These are phyloP conservation scores for Parapristionchus giblindavisi DNA, from an alignment of 2,888 invertebrate genomes.

Conservation along the genomic window DNA sequence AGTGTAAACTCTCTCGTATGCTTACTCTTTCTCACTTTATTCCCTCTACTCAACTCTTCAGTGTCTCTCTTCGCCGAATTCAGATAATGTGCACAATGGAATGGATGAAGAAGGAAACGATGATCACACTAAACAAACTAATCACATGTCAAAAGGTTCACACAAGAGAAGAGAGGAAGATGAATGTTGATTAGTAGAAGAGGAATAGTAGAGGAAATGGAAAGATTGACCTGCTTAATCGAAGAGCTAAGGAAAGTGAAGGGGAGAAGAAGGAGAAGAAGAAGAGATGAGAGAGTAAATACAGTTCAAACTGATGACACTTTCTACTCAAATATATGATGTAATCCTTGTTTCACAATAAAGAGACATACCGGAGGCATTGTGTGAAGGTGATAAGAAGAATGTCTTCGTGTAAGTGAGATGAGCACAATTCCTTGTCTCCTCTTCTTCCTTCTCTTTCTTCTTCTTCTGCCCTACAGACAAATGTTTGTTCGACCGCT, in stretches of 20 bases:
- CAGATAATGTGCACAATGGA: constrained; percentile 21
- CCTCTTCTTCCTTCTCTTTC: constrained; percentile 15
- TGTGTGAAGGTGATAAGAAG: not conserved
- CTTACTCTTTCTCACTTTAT: constrained; percentile 24
- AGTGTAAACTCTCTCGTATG: constrained; percentile 16
- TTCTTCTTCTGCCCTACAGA: constrained; percentile 25
- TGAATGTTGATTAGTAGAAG: too few species aligned
- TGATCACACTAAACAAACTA: not conserved
- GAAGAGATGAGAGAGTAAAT: too few species aligned
- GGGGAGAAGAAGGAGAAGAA: too few species aligned
- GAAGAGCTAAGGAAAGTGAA: not conserved
- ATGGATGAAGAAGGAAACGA: not conserved
- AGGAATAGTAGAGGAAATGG: too few species aligned
- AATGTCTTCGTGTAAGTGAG: not conserved
- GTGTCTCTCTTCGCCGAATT: constrained; percentile 27
- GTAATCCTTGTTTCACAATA: too few species aligned
- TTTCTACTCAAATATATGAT: too few species aligned
- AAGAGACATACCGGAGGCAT: constrained; percentile 27
- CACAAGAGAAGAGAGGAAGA: too few species aligned
- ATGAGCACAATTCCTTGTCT: too few species aligned
- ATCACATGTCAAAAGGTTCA: not conserved
- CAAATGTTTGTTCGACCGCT: constrained; percentile 7
- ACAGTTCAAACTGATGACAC: too few species aligned
- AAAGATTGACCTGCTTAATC: constrained; percentile 31
- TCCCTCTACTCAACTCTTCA: constrained; percentile 10